Evolutionary conservation across 2,888 invertebrate genomes (phyloP).

Genomic region (Orchesellides sinensis): DNA sequence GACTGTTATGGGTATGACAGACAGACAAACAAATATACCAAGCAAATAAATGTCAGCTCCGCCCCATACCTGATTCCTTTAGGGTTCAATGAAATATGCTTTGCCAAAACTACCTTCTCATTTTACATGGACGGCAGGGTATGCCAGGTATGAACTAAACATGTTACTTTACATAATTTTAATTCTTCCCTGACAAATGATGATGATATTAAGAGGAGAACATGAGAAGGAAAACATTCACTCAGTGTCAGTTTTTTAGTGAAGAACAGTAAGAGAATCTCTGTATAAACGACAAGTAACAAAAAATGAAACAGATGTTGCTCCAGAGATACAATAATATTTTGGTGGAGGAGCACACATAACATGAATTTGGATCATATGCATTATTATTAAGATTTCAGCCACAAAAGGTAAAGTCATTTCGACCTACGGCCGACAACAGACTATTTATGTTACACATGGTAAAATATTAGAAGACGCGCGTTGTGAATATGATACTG

Average conservation of each 20-base stretch:
- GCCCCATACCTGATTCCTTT: not conserved
- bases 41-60: not conserved
- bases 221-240: not conserved
- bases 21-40: not conserved
- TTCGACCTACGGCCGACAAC: not conserved
- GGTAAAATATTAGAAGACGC: not conserved
- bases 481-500: not conserved
- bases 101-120: not conserved
- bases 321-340: not conserved
- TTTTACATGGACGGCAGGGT: not conserved
- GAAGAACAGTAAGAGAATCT: not conserved
- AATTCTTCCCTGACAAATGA: conserved; percentile 9
- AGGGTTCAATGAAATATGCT: not conserved
- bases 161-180: conserved; percentile 1
- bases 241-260: not conserved
- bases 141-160: not conserved
- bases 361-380: conserved; percentile 9
- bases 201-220: not conserved
- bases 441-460: not conserved
- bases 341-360: not conserved
- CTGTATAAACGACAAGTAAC: not conserved
- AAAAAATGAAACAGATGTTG: conserved; percentile 29
- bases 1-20: too few species aligned
- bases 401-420: conserved; percentile 13
- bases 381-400: not conserved